These are phyloP conservation scores for Tupaia chinensis DNA, from an alignment of 2,113 vertebrate genomes.

Conservation along the genomic window DNA sequence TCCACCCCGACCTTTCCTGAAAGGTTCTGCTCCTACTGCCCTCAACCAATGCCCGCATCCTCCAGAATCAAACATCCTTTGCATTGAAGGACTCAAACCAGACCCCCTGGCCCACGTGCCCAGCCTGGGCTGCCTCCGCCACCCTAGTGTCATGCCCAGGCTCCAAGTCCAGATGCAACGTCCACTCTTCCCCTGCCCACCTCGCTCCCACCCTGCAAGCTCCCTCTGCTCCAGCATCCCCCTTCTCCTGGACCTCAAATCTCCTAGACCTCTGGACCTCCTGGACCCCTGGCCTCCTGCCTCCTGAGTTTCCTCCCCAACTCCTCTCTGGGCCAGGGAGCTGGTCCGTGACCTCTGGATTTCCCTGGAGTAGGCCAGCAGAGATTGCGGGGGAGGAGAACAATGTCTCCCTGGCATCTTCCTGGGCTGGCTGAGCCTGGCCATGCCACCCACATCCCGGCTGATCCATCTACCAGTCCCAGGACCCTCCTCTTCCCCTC, in stretches of 20 bases:
- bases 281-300: too few relatives aligned
- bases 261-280: too few relatives aligned
- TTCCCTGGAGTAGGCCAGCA: background rate
- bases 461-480: too few relatives aligned
- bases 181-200: fast-evolving
- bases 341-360: background rate
- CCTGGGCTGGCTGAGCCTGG: background rate
- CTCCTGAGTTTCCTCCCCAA: fast-evolving
- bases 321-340: background rate
- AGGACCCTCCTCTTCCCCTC: background rate
- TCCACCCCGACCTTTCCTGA: fast-evolving
- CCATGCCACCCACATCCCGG: too few relatives aligned
- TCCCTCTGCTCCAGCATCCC: too few relatives aligned
- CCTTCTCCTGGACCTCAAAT: background rate
- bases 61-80: background rate
- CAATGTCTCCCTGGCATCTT: background rate
- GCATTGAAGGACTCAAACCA: background rate
- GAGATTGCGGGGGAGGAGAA: background rate
- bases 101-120: background rate
- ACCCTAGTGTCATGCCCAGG: background rate
- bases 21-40: background rate
- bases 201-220: fast-evolving
- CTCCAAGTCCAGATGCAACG: background rate
- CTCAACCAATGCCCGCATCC: fast-evolving
- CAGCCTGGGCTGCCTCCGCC: background rate